A percentile compares a stretch with the other conserved stretches of the same genome.
Conservation (phyloP, 2,113 vertebrate genomes). For the Syngnathus scovelli region DNA sequence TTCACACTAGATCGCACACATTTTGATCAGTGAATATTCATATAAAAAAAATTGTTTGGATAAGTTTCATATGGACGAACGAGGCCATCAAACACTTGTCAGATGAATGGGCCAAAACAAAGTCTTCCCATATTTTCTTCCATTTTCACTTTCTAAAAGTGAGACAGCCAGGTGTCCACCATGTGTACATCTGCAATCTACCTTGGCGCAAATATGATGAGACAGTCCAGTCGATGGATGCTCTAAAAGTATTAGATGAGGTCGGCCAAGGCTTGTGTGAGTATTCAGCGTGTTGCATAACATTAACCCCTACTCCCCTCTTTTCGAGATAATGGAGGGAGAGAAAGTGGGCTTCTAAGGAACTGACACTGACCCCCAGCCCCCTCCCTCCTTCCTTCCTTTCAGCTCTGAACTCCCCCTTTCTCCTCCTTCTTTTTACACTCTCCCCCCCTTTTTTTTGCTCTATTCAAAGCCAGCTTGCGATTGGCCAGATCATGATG, state of each 20-base stretch:
- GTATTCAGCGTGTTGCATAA: conserved; percentile 74
- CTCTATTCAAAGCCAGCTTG: conserved; percentile 47
- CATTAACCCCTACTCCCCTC: conserved; percentile 76
- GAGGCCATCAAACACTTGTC: not conserved
- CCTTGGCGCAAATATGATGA: not conserved
- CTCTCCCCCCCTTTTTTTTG: conserved; percentile 46
- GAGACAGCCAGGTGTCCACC: not conserved
- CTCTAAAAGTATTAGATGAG: not conserved
- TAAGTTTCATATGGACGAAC: too few relatives aligned
- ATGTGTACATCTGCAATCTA: not conserved
- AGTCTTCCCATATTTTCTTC: not conserved
- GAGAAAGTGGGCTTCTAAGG: conserved; percentile 62
- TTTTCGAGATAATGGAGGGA: conserved; percentile 56
- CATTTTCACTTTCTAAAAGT: not conserved
- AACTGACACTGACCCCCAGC: conserved; percentile 49
- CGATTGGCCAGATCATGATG: conserved; percentile 68
- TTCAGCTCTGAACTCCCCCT: conserved; percentile 49
- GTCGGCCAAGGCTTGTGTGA: conserved; percentile 36
- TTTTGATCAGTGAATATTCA: not conserved
- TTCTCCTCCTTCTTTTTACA: conserved; percentile 31
- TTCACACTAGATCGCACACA: not conserved
- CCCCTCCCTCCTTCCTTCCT: conserved; percentile 50
- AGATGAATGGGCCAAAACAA: not conserved
- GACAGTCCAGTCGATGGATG: not conserved
- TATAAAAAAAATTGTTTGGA: too few relatives aligned